Evolutionary conservation across 2,797 vertebrate genomes (phyloP).

Genomic region (Aplochiton taeniatus): DNA sequence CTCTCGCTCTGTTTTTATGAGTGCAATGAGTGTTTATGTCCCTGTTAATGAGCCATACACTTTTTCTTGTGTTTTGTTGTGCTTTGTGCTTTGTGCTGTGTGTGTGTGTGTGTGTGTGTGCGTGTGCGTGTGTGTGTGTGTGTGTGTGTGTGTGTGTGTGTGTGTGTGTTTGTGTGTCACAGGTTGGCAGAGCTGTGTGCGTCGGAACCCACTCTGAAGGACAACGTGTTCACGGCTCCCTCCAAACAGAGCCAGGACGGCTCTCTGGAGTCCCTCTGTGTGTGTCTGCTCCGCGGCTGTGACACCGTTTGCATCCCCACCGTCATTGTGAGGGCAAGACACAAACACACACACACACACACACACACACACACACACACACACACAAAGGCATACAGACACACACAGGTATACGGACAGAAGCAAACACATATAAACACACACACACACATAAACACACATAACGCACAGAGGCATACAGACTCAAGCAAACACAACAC

Average conservation of each 20-base stretch:
- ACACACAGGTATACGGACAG: no score
- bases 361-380: conserved; percentile 13
- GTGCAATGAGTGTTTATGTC: neutral
- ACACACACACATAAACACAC: conserved; percentile 23
- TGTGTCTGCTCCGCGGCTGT: conserved; percentile 84
- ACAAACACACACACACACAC: conserved; percentile 29
- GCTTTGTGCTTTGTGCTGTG: neutral
- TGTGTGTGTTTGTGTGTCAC: conserved; percentile 9
- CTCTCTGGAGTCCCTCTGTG: conserved; percentile 82
- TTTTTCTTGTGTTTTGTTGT: neutral
- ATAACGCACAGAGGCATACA: neutral
- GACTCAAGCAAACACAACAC: no score
- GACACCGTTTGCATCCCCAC: conserved; percentile 88
- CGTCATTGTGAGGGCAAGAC: conserved; percentile 77
- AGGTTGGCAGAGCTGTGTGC: conserved; percentile 87
- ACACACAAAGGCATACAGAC: conserved; percentile 13
- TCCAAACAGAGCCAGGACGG: conserved; percentile 62
- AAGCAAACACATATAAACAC: neutral
- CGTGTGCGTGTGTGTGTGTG: neutral
- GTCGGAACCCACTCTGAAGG: conserved; percentile 78
- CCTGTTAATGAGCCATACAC: no score
- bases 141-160: neutral
- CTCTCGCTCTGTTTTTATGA: no score
- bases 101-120: conserved; percentile 26
- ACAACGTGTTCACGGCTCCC: conserved; percentile 87